Evolutionary conservation across 2,888 invertebrate genomes (phyloP).

Genomic region (Lamellibrachia satsuma): DNA sequence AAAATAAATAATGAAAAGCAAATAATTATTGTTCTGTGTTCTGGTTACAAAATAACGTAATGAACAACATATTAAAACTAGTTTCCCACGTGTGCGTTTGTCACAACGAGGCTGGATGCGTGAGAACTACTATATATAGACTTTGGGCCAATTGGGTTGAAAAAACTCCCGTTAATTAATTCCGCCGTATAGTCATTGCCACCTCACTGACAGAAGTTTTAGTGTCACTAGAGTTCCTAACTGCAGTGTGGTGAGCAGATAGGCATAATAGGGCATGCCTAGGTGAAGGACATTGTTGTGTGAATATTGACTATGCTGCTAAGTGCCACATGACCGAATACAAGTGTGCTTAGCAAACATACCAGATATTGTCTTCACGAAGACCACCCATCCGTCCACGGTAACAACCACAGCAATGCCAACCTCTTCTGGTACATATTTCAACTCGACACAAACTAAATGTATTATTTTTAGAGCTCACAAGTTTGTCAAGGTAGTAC

Average conservation of each 20-base stretch:
- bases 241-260: neutral
- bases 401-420: neutral
- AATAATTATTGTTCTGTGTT: no score
- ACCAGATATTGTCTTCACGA: neutral
- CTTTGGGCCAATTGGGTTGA: no score
- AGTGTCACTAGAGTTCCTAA: neutral
- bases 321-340: neutral
- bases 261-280: neutral
- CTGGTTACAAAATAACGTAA: no score
- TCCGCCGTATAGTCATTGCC: no score
- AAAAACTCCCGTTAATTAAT: no score
- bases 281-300: neutral
- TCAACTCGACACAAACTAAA: neutral
- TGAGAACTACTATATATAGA: no score
- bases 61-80: no score
- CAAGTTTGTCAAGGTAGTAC: neutral
- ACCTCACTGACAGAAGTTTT: neutral
- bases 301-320: neutral
- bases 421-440: conserved; percentile 1
- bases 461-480: neutral
- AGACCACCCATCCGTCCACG: neutral
- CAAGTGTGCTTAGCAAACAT: neutral
- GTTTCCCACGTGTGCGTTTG: no score
- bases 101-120: no score
- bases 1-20: no score